Conservation (phyloP, 2,888 invertebrate species). For the Leucoptera coffeella region DNA sequence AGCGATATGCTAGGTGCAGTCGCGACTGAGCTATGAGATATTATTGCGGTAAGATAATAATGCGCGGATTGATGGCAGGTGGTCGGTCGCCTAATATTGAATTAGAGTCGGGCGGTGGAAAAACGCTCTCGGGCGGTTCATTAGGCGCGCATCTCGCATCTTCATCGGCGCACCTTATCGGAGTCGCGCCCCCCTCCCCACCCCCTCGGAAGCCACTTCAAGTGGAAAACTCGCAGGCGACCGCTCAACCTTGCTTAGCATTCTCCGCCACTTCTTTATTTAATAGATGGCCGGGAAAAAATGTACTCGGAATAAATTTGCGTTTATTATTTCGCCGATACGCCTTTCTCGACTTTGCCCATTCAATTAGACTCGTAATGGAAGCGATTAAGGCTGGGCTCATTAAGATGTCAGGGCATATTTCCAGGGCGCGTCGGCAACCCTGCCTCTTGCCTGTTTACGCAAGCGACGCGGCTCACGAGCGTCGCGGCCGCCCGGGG, state of each 20-base stretch:
- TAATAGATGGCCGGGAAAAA: slow-evolving; percentile 48
- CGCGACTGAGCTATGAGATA: no score
- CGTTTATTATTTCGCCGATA: slow-evolving; percentile 34
- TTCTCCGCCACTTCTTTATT: slow-evolving; percentile 51
- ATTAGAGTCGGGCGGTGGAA: slow-evolving; percentile 49
- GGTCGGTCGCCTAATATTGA: slow-evolving; percentile 50
- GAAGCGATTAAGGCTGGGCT: no score
- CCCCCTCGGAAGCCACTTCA: slow-evolving; percentile 34
- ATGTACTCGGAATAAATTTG: slow-evolving; percentile 46
- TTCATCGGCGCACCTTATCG: slow-evolving; percentile 52
- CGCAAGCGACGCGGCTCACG: no score
- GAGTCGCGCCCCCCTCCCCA: slow-evolving; percentile 30
- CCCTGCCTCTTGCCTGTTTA: slow-evolving; percentile 33
- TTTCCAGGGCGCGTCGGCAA: slow-evolving; percentile 17
- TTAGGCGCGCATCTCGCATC: slow-evolving; percentile 50
- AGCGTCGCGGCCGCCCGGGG: slow-evolving; percentile 38
- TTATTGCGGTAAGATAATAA: slow-evolving; percentile 49
- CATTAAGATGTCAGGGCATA: no score
- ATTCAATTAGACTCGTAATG: slow-evolving; percentile 18
- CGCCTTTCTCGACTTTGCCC: slow-evolving; percentile 15
- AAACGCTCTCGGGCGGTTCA: slow-evolving; percentile 48
- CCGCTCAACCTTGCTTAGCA: slow-evolving; percentile 52
- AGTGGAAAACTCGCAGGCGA: slow-evolving; percentile 50
- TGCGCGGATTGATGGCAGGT: slow-evolving; percentile 46
- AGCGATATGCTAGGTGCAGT: no score